Percentiles rank a stretch among this genome's conserved stretches.
Conservation (phyloP, 2,888 invertebrate genomes). For the Panorpa germanica region DNA sequence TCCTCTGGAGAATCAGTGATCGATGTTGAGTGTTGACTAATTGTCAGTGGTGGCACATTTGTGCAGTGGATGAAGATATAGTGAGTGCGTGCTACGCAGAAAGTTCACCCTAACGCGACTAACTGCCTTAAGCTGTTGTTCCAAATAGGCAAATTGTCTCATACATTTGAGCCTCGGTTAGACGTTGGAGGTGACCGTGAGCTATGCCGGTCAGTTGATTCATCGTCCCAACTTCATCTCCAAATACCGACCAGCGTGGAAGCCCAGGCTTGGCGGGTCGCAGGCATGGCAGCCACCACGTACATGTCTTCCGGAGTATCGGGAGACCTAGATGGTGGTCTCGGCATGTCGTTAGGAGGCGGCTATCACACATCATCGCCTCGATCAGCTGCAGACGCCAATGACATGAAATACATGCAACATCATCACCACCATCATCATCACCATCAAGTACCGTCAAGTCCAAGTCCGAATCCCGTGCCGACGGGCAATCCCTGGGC, state of each 20-base stretch:
- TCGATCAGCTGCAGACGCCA: conserved; percentile 67
- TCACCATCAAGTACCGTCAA: conserved; percentile 47
- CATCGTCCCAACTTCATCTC: conserved; percentile 10
- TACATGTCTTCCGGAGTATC: conserved; percentile 81
- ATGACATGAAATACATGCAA: conserved; percentile 89
- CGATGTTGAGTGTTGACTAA: too few relatives aligned
- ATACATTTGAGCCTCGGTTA: not conserved
- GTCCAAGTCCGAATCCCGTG: conserved; percentile 40
- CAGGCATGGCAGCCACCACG: conserved; percentile 90
- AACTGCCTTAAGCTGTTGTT: not conserved
- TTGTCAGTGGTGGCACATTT: too few relatives aligned
- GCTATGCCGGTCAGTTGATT: conserved; percentile 3
- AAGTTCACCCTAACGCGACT: conserved; percentile 1
- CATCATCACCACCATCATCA: conserved; percentile 73
- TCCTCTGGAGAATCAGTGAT: too few relatives aligned
- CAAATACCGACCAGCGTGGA: conserved; percentile 27
- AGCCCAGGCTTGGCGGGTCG: conserved; percentile 37
- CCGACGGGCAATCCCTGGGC: conserved; percentile 62
- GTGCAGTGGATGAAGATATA: too few relatives aligned
- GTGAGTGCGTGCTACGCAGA: too few relatives aligned
- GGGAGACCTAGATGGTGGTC: conserved; percentile 58
- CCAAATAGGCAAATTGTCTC: not conserved
- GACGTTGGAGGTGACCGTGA: not conserved
- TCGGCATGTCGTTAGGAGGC: conserved; percentile 51
- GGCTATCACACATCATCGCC: conserved; percentile 66